Evolutionary conservation across 2,113 vertebrate species (phyloP).

Genomic region (Urocynchramus pylzowi): DNA sequence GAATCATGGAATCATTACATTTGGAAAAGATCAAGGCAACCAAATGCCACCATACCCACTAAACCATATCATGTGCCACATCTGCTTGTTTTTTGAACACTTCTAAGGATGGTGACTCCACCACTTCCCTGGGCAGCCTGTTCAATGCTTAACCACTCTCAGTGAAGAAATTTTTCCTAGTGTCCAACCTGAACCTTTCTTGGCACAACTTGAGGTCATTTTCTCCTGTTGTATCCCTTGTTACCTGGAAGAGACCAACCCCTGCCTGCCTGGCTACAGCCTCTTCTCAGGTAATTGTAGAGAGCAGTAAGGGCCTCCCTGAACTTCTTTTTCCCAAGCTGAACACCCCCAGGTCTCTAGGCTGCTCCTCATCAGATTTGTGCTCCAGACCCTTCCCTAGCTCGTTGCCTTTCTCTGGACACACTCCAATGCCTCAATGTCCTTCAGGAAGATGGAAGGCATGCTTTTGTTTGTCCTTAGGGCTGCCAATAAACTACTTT

Average conservation of each 20-base stretch:
- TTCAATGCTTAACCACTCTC: background rate
- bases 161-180: background rate
- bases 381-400: background rate
- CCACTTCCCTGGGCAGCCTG: background rate
- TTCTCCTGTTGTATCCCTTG: background rate
- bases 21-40: background rate
- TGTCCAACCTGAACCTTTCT: background rate
- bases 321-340: background rate
- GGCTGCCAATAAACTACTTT: background rate
- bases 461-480: background rate
- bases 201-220: rapidly evolving
- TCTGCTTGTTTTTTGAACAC: background rate
- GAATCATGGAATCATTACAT: background rate
- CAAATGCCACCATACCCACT: background rate
- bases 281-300: background rate
- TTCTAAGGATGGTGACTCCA: background rate
- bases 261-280: background rate
- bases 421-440: rapidly evolving
- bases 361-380: background rate
- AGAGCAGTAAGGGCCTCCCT: background rate
- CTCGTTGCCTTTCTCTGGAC: background rate
- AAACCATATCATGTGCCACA: background rate
- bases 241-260: background rate
- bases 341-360: background rate
- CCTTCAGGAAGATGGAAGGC: background rate